Conservation (phyloP, 1,140 invertebrate genomes). For the Marisa cornuarietis region DNA sequence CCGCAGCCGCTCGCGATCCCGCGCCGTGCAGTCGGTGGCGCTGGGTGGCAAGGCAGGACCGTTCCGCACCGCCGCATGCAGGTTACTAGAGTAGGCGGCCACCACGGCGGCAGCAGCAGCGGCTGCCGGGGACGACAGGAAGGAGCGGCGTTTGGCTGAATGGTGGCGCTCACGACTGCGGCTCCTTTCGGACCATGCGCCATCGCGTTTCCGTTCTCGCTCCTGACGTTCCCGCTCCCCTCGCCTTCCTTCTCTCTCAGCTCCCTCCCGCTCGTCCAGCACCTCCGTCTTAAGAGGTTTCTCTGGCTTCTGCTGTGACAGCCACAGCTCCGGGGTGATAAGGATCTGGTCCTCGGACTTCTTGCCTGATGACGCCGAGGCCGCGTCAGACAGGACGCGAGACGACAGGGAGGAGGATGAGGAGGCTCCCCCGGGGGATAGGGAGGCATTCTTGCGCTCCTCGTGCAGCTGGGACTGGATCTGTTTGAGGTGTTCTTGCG, state of each 20-base stretch:
- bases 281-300: constrained; percentile 6
- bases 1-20: constrained; percentile 56
- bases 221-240: constrained; percentile 15
- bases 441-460: constrained; percentile 30
- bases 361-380: constrained; percentile 14
- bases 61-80: neutral
- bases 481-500: constrained; percentile 84
- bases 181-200: neutral
- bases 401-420: constrained; percentile 3
- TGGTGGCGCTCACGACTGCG: constrained; percentile 4
- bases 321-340: constrained; percentile 87
- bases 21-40: neutral
- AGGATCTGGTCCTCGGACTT: constrained; percentile 66
- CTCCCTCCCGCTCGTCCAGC: neutral
- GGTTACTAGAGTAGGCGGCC: constrained; percentile 8
- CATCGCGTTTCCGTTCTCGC: constrained; percentile 8
- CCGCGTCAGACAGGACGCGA: constrained; percentile 3
- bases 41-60: neutral
- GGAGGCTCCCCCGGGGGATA: constrained; percentile 1
- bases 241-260: constrained; percentile 14
- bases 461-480: constrained; percentile 66
- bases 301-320: constrained; percentile 10
- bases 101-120: constrained; percentile 5
- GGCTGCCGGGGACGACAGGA: neutral
- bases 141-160: neutral